phyloP scores from a whole-genome alignment of 2,113 vertebrate genomes.

The Pteropus alecto region DNA sequence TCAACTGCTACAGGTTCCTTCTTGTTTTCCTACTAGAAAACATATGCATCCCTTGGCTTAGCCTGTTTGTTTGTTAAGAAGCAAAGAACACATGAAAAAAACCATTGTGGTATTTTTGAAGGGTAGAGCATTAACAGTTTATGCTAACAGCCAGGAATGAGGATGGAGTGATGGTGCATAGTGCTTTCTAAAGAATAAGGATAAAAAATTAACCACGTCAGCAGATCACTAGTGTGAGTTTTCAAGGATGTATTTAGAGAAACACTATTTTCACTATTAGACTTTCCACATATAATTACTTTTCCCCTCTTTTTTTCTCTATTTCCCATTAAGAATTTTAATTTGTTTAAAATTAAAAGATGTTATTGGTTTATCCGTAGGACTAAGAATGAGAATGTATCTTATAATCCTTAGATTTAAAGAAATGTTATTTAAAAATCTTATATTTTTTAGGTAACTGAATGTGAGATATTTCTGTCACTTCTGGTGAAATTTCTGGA shows the following conservation, averaged over 20 bases:
- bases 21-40: background rate
- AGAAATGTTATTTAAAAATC: background rate
- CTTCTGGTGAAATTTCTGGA: constrained; percentile 99
- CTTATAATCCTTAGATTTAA: constrained; percentile 16
- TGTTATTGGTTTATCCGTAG: constrained; percentile 37
- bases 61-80: background rate
- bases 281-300: background rate
- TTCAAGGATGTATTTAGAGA: background rate
- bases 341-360: constrained; percentile 22
- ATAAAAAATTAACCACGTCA: background rate
- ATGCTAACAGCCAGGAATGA: background rate
- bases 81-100: background rate
- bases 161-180: background rate
- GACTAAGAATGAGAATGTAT: background rate
- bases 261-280: background rate
- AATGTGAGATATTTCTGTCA: constrained; percentile 99
- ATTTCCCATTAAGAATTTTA: background rate
- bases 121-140: background rate
- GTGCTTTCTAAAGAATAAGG: constrained; percentile 3
- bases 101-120: background rate
- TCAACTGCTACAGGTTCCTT: background rate
- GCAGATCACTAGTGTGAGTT: background rate
- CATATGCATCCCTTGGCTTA: background rate
- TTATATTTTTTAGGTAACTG: constrained; percentile 90
- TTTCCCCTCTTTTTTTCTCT: background rate